These are phyloP conservation scores for Hemiscyllium ocellatum DNA, from an alignment of 2,113 vertebrate genomes.

Conservation along the genomic window DNA sequence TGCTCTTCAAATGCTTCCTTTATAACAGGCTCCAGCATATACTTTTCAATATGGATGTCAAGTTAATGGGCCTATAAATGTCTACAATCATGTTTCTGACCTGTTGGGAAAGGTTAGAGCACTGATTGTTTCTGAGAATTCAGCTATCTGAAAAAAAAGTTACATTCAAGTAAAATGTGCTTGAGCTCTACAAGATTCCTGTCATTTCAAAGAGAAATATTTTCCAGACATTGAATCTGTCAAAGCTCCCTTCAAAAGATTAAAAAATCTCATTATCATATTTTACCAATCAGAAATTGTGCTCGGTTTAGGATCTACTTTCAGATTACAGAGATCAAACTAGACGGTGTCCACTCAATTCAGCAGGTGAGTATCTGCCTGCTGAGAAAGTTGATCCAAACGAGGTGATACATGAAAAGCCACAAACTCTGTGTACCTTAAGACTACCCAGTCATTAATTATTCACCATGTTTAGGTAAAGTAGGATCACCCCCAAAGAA, in stretches of 20 bases:
- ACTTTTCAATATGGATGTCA: neutral
- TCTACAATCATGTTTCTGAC: neutral
- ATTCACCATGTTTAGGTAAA: neutral
- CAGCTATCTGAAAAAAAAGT: neutral
- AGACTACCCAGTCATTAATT: neutral
- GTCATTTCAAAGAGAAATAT: neutral
- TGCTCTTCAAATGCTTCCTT: neutral
- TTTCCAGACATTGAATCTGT: neutral
- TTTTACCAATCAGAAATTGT: neutral
- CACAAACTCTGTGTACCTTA: neutral
- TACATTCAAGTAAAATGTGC: neutral
- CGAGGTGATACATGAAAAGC: neutral
- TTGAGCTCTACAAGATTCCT: neutral
- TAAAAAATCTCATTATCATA: neutral
- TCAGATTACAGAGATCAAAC: neutral
- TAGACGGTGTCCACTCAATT: neutral
- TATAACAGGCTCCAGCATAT: neutral
- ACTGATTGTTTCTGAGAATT: neutral
- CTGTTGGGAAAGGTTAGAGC: neutral
- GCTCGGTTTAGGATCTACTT: neutral
- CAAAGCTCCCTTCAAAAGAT: neutral
- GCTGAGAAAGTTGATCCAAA: neutral
- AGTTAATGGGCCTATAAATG: conserved; percentile 19
- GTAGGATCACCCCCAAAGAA: neutral
- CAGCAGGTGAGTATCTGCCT: neutral